phyloP scores from a whole-genome alignment of 2,797 vertebrate genomes.

The Gambusia yucatana region DNA sequence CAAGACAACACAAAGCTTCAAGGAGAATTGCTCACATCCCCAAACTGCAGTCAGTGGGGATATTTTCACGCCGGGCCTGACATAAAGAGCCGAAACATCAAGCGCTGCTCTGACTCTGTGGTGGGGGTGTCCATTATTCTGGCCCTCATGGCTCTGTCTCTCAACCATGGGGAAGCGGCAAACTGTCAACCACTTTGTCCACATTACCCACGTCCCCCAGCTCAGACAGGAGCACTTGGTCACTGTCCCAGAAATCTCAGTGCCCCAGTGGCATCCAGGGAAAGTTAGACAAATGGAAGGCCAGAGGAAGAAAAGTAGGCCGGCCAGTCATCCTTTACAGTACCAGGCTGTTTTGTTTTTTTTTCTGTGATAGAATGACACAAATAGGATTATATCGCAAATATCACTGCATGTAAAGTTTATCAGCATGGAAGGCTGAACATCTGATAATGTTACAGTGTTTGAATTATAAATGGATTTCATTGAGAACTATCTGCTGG shows the following conservation, averaged over 20 bases:
- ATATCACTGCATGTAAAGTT: constrained; percentile 23
- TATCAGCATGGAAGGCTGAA: background rate
- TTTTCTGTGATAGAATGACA: constrained; percentile 57
- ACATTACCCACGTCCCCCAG: constrained; percentile 84
- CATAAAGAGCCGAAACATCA: constrained; percentile 75
- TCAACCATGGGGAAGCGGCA: constrained; percentile 76
- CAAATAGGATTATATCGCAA: constrained; percentile 51
- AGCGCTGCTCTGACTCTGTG: constrained; percentile 69
- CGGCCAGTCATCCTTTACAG: constrained; percentile 80
- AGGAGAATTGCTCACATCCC: constrained; percentile 26
- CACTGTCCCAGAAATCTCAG: constrained; percentile 84
- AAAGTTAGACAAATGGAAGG: constrained; percentile 85
- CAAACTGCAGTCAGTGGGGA: constrained; percentile 54
- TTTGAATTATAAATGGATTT: constrained; percentile 1
- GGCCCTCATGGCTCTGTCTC: constrained; percentile 71
- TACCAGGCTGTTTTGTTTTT: constrained; percentile 48
- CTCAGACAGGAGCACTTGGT: constrained; percentile 84
- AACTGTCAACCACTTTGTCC: constrained; percentile 83
- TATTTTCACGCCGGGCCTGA: constrained; percentile 64
- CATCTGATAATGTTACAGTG: background rate
- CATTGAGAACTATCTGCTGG: background rate
- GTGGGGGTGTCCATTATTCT: constrained; percentile 74
- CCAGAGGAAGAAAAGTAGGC: constrained; percentile 81
- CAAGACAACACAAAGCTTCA: constrained; percentile 37
- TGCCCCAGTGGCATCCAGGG: constrained; percentile 76